phyloP scores from a whole-genome alignment of 2,113 vertebrate genomes.

The Cebus imitator region DNA sequence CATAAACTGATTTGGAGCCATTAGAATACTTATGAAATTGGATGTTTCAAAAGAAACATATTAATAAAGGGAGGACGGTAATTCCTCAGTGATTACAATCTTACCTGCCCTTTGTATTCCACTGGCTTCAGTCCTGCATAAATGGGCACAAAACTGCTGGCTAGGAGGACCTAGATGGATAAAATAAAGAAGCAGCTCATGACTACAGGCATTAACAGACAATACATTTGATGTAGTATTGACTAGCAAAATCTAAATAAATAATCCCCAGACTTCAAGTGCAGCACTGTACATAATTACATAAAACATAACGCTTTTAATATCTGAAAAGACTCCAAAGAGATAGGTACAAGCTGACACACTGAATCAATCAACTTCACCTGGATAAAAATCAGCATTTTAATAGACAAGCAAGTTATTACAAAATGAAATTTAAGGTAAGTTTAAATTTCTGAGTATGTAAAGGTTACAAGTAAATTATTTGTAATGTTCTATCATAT shows the following conservation, averaged over 20 bases:
- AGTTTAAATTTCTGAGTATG: not conserved
- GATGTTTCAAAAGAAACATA: not conserved
- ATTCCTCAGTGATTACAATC: not conserved
- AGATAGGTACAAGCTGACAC: not conserved
- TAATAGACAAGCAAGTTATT: not conserved
- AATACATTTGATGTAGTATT: fast-evolving
- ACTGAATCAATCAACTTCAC: not conserved
- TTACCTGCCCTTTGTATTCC: conserved; percentile 93
- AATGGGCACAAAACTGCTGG: conserved; percentile 93
- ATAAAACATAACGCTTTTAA: not conserved
- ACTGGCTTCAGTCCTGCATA: conserved; percentile 91
- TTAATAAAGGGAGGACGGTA: fast-evolving
- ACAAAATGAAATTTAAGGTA: not conserved
- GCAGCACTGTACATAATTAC: not conserved
- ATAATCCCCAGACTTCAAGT: not conserved
- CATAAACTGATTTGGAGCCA: fast-evolving
- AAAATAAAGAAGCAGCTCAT: not conserved
- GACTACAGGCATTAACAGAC: not conserved
- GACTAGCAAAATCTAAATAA: not conserved
- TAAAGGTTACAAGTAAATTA: not conserved
- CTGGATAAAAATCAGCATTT: not conserved
- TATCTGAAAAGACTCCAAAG: not conserved
- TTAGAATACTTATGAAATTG: too few species aligned
- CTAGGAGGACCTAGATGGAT: conserved; percentile 87
- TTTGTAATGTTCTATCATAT: not conserved